Evolutionary conservation across 2,113 vertebrate species (phyloP).

Genomic region (Tenebrosternarchus preto): DNA sequence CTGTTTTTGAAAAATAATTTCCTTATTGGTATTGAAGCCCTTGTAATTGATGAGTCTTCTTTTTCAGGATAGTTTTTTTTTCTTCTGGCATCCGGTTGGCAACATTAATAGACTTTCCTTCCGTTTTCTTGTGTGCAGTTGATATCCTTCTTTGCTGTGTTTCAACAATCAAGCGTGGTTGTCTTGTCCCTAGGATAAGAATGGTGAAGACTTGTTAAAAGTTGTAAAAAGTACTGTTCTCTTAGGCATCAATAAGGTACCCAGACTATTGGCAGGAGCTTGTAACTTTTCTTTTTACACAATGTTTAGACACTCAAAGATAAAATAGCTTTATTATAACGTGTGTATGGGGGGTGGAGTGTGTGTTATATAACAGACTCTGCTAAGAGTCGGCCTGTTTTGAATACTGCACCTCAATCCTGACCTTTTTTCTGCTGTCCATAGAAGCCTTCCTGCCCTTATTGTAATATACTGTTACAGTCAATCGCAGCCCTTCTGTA

Average conservation of each 20-base stretch:
- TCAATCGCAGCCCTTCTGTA: neutral
- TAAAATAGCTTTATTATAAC: too few species aligned
- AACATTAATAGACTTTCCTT: constrained; percentile 38
- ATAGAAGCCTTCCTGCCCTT: neutral
- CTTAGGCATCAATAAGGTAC: neutral
- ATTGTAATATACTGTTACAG: neutral
- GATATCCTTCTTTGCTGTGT: constrained; percentile 14
- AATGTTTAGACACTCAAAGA: too few species aligned
- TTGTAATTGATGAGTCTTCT: constrained; percentile 19
- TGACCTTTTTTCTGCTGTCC: neutral
- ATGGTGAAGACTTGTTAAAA: neutral
- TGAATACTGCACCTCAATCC: neutral
- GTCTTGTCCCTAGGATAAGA: neutral
- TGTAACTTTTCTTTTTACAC: too few species aligned
- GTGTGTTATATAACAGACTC: neutral
- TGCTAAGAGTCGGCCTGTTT: neutral
- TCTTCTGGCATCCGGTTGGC: constrained; percentile 18
- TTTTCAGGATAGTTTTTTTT: constrained; percentile 18
- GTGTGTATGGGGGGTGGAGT: too few species aligned
- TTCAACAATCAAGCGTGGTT: neutral
- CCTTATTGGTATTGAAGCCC: neutral
- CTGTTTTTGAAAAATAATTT: too few species aligned
- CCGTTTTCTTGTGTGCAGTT: constrained; percentile 2
- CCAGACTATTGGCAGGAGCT: too few species aligned
- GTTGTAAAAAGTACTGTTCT: neutral